Evolutionary conservation across 2,113 vertebrate genomes (phyloP), one percentile per base, ranked within the genome.

Genomic region (Pipa parva): DNA sequence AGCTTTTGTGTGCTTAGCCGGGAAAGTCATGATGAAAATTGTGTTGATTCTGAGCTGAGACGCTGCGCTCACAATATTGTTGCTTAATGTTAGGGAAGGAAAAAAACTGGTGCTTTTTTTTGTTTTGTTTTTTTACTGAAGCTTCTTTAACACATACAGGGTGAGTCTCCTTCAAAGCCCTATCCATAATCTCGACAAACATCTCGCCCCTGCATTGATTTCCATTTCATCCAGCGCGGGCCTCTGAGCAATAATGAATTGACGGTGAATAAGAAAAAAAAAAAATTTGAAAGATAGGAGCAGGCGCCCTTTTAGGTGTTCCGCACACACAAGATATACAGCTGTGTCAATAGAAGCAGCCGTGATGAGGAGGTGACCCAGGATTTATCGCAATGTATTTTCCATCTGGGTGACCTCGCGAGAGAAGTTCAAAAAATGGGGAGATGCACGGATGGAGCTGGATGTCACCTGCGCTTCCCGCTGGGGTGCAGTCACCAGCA

Each of bases 171-270:
- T 72, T 17, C 56, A 21, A 52, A 17, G 36, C 6, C 24, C 67
- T 21, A 74, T 72, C 75, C 75, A 74, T 72, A 76, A 76, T 71
- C 64, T 62, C 29, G 59, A 69, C 67, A 55, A 59, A 62, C n/a
- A 17, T 37, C 28, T 64, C 59, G 57, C 64, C 68, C 71, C 67
- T n/a, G 57, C 54, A 58, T 69, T 52, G 22, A 62, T 65, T 59
- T 59, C 49, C 49, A 63, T 59, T 69, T 46, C 55, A 59, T 49
- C 59, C 25, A 13, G 57, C 17, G 65, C 65, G 60, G 37, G 51
- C 46, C 36, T 63, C 56, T 37, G 58, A 36, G 45, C 28, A 57
- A 71, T 63, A 64, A 68, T 70, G 67, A 63, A 28, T 63, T 18
- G 48, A 50, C 63, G 48, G 50, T 42, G 63, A 60, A 65, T 57